Conservation (phyloP, 1,140 invertebrate species). For the Conus betulinus region DNA sequence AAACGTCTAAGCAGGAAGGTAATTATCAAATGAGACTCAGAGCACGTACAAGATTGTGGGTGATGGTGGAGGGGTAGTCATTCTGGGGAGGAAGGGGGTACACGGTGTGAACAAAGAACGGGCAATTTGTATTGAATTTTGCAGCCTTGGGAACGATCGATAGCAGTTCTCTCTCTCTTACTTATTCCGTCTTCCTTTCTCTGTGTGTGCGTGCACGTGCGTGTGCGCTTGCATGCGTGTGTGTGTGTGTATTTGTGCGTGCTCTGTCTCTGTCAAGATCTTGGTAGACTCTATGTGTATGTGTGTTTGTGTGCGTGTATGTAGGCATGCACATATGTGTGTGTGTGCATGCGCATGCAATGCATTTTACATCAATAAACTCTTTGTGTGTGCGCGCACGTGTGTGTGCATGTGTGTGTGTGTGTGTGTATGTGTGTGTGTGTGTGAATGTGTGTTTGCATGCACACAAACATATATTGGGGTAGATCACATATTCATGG, state of each 20-base stretch:
- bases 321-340: slow-evolving; percentile 8
- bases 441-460: no score
- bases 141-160: no score
- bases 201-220: background rate
- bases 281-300: background rate
- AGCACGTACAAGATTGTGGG: no score
- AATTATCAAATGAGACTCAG: no score
- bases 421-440: background rate
- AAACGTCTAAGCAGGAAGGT: no score
- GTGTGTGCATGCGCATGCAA: no score
- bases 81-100: no score
- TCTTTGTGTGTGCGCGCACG: background rate
- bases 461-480: no score
- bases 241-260: background rate
- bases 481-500: no score
- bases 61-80: no score
- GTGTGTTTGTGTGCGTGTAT: slow-evolving; percentile 11
- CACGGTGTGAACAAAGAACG: no score
- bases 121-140: no score
- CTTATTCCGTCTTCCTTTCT: background rate
- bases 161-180: background rate
- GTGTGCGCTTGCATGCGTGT: background rate
- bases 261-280: background rate
- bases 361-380: background rate
- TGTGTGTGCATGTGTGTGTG: background rate